Base-by-base conservation (phyloP, 2,888 invertebrate genomes). In the Lottia scabra region DNA sequence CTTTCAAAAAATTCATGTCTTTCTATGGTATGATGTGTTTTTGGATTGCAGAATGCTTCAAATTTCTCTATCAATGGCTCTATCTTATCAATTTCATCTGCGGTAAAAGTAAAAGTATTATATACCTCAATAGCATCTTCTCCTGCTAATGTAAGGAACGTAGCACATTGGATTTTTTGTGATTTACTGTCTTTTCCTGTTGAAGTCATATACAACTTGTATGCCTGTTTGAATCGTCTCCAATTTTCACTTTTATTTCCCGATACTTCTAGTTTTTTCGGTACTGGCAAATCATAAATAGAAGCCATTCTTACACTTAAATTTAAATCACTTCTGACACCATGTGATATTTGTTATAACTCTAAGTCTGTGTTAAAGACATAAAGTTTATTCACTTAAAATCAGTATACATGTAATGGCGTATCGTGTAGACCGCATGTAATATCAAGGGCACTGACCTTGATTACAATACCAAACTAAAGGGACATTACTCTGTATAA, bases 111-210 rank as follows among this genome's bases (percentile, higher is more conserved):
- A 23, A 70, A 65, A 19, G 70, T 63, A 46, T 70, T 70, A 27
- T 26, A 65, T 26, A 70, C 30, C 5, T 70, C 70, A 5, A 64
- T 48, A 15, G 62, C 70, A 15, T 45, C 23, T 46, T 70, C 64
- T n/a, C 66, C 66, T 23, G n/a, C 56, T 6, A 56, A 19, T 15
- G 56, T 56, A 10, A 56, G 23, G 23, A 56, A 56, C 13, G 56
- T 56, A 23, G 56, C 56, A 56, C 56, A 56, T 23, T 56, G 56
- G 3, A 56, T 23, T n/a, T 56, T 56, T 19, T 56, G 56, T n/a
- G 56, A 56, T 23, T 56, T 56, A 0, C 2, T 1, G 23, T 56
- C 56, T 12, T 23, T n/a, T n/a, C 23, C 23, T 3, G 56, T 56
- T 6, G 19, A 19, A 5, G 56, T 56, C 12, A 56, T 56, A 56